phyloP scores from a whole-genome alignment of 2,113 vertebrate species.

The Trogon surrucura region DNA sequence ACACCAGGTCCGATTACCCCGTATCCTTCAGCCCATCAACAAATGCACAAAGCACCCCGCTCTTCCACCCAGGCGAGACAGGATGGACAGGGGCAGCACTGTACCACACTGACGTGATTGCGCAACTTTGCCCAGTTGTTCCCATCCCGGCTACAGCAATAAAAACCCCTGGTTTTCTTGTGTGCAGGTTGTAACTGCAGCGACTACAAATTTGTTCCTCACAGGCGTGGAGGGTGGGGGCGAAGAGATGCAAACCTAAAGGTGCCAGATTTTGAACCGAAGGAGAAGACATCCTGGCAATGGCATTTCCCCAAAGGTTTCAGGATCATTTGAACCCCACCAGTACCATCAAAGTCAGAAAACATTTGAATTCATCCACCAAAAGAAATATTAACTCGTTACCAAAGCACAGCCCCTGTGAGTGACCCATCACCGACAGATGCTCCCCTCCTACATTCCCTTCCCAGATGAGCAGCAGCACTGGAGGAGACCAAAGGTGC shows the following conservation, averaged over 20 bases:
- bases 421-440: background rate
- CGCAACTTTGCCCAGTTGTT: background rate
- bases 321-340: background rate
- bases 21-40: fast-evolving
- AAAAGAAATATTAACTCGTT: background rate
- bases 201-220: fast-evolving
- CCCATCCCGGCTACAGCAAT: background rate
- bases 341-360: fast-evolving
- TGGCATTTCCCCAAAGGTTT: background rate
- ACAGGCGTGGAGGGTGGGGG: background rate
- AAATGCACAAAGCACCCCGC: too few species aligned
- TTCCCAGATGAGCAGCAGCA: background rate
- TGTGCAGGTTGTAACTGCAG: fast-evolving
- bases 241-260: background rate
- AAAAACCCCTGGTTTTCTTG: background rate
- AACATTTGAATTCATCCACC: background rate
- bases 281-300: background rate
- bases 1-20: fast-evolving
- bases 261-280: background rate
- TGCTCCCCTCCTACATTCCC: fast-evolving
- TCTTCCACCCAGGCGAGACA: background rate
- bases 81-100: background rate
- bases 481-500: fast-evolving
- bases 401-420: background rate
- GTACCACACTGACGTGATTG: fast-evolving